Evolutionary conservation across 2,888 invertebrate genomes (phyloP), one percentile per base, ranked within the genome.

Genomic region (Erebia palarica): DNA sequence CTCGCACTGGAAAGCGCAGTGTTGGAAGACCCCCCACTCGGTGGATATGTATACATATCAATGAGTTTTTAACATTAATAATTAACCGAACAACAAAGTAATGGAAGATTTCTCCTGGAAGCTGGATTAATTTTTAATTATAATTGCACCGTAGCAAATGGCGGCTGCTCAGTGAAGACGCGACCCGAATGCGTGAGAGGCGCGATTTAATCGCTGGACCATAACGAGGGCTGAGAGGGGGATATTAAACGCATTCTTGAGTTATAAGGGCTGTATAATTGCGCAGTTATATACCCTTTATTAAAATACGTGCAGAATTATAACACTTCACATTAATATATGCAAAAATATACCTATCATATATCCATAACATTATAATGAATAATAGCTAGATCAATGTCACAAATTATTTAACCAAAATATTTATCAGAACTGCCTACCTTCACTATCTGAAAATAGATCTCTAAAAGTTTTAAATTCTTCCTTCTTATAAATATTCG

Each of bases 161-260:
- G 84, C 84, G 81, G 80, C 78, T 82, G 79, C 80, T 82, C 78
- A 78, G 81, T 61, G 70, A 74, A 84, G 82, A 82, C 80, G 83
- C 81, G 78, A 81, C 80, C 82, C 83, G 86, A 89, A 88, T 87
- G 87, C 88, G 87, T 87, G 84, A 90, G 84, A 85, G 87, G 86
- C 85, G 81, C 87, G 84, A 87, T 88, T 91, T 92, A 91, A 92
- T 92, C 87, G 84, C 87, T 83, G 79, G 84, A 80, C 86, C 88
- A 87, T 88, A 88, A 88, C 85, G 86, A 89, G 85, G 85, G 84
- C 78, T 73, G 79, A 79, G 78, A 75, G 77, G 84, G 84, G 83
- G 83, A 84, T 87, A 89, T 90, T 86, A 87, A 87, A 86, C 82
- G 82, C 88, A 87, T 89, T 89, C 89, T 86, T 86, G 81, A 88